Conservation (phyloP, 2,113 vertebrate species). For the Lanius collurio region DNA sequence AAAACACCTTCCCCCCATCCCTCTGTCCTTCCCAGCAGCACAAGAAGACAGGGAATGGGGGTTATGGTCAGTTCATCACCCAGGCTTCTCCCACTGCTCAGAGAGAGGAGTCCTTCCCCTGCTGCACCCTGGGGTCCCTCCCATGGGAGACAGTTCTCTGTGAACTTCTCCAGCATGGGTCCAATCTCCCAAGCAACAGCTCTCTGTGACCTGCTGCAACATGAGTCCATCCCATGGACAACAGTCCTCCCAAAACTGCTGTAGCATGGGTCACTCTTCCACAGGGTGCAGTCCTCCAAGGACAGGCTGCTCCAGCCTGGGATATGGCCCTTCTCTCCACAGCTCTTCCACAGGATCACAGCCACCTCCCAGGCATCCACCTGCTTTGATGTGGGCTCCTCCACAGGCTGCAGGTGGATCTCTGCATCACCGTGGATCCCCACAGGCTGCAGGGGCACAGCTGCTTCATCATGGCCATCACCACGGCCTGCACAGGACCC, state of each 20-base stretch:
- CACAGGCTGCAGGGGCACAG: not conserved
- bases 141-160: not conserved
- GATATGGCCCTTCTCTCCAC: fast-evolving
- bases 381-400: not conserved
- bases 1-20: not conserved
- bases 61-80: not conserved
- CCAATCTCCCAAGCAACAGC: not conserved
- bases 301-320: not conserved
- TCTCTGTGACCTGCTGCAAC: not conserved
- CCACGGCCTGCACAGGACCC: not conserved
- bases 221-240: fast-evolving
- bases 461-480: not conserved
- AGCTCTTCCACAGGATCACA: not conserved
- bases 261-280: too few species aligned
- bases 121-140: fast-evolving
- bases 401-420: not conserved
- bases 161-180: fast-evolving
- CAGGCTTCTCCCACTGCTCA: not conserved
- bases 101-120: not conserved
- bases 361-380: not conserved
- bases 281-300: not conserved
- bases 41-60: not conserved
- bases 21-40: not conserved
- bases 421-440: not conserved
- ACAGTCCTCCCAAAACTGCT: not conserved